Evolutionary conservation across 1,140 invertebrate species (phyloP).

Genomic region (Microplitis demolitor): DNA sequence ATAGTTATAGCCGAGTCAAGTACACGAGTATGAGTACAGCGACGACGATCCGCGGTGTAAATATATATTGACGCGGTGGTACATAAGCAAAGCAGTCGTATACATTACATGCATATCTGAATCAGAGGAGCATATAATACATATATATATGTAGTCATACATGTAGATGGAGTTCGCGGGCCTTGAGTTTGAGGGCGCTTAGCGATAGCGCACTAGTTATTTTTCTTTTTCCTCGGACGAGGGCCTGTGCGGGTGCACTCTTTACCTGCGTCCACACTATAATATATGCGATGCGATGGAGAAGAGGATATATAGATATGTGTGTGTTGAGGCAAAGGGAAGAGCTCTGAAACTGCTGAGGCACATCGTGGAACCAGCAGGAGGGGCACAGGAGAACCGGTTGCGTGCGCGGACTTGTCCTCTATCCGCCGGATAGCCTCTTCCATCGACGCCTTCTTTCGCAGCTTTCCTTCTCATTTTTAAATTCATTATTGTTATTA

Average conservation of each 20-base stretch:
- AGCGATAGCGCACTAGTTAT: no score
- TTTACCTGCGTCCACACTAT: background rate
- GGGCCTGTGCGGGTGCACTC: background rate
- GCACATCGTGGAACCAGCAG: slow-evolving; percentile 23
- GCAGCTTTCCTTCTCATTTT: slow-evolving; percentile 37
- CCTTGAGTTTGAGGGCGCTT: no score
- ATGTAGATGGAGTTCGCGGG: no score
- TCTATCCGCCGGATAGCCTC: slow-evolving; percentile 2
- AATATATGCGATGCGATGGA: slow-evolving; percentile 20
- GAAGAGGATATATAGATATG: slow-evolving; percentile 26
- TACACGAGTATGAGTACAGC: no score
- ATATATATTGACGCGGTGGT: no score
- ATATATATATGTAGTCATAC: no score
- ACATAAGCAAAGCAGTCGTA: no score
- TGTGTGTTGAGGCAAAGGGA: slow-evolving; percentile 27
- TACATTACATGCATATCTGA: no score
- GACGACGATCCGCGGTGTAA: no score
- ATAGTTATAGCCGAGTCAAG: no score
- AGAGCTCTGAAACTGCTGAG: slow-evolving; percentile 33
- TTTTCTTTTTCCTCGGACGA: background rate
- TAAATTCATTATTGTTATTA: slow-evolving; percentile 34
- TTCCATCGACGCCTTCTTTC: slow-evolving; percentile 25
- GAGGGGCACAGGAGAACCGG: slow-evolving; percentile 48
- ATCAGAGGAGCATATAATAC: no score
- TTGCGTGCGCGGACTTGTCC: slow-evolving; percentile 38